phyloP scores from a whole-genome alignment of 92 coral and sea anemone genomes.

The Pocillopora meandrina region DNA sequence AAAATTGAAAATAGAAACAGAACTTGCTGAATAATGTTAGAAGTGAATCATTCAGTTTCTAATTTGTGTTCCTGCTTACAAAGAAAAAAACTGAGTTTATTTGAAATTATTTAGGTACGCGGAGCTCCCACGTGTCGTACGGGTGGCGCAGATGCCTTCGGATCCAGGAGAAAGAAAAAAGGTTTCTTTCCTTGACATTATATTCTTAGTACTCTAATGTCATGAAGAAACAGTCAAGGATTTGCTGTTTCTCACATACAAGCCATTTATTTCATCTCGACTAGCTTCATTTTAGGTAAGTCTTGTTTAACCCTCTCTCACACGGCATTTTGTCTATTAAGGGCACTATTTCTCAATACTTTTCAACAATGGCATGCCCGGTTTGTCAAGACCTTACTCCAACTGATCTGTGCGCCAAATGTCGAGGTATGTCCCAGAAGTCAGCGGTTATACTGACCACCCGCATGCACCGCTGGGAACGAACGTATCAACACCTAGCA shows the following conservation, averaged over 20 bases:
- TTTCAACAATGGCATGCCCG: constrained; percentile 88
- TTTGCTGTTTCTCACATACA: neutral
- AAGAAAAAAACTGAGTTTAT: neutral
- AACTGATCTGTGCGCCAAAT: constrained; percentile 68
- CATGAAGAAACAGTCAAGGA: neutral
- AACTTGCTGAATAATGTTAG: neutral
- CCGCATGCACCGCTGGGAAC: constrained; percentile 80
- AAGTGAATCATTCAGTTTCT: neutral
- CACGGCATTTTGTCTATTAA: constrained; percentile 3
- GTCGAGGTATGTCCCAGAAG: constrained; percentile 72
- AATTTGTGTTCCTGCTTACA: neutral
- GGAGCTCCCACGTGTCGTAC: constrained; percentile 88
- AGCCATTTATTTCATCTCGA: neutral
- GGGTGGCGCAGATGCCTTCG: constrained; percentile 63
- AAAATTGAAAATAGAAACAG: too few relatives aligned
- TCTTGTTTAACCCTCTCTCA: too few relatives aligned
- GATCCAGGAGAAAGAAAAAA: constrained; percentile 53
- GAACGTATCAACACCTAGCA: constrained; percentile 74
- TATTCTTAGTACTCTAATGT: neutral
- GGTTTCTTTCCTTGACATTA: constrained; percentile 26
- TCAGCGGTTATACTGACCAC: constrained; percentile 69
- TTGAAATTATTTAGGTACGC: constrained; percentile 64
- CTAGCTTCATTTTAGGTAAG: too few relatives aligned
- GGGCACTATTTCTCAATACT: constrained; percentile 96
- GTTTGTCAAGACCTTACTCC: constrained; percentile 88